phyloP scores from a whole-genome alignment of 2,797 vertebrate genomes.

The Myiotriccus ornatus region DNA sequence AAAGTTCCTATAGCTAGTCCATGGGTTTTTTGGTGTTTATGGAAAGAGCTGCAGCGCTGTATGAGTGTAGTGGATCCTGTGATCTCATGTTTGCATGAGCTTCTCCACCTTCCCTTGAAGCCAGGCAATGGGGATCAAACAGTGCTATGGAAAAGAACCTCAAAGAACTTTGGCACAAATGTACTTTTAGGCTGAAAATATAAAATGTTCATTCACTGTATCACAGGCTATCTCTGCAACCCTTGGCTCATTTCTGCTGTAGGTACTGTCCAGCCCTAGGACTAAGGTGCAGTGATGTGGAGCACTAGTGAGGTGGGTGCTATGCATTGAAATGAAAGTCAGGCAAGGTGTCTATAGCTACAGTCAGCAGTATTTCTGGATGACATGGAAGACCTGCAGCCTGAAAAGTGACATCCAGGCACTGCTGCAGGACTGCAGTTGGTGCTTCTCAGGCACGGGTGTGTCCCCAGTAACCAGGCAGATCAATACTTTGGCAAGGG shows the following conservation, averaged over 20 bases:
- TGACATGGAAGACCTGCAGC: background rate
- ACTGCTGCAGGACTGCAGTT: background rate
- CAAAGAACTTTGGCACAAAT: background rate
- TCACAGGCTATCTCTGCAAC: background rate
- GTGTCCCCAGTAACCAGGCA: background rate
- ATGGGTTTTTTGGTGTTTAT: rapidly evolving
- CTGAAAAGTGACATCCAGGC: background rate
- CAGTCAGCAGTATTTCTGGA: background rate
- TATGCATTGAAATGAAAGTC: background rate
- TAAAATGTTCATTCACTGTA: background rate
- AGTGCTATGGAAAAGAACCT: background rate
- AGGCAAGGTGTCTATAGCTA: background rate
- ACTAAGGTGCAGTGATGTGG: background rate
- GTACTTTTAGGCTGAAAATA: background rate
- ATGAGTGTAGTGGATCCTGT: background rate
- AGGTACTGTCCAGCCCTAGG: background rate
- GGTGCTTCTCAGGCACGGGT: background rate
- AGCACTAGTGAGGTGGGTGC: background rate
- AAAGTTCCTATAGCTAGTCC: background rate
- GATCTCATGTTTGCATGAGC: background rate
- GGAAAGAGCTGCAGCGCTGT: background rate
- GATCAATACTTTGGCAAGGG: background rate
- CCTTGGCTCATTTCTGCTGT: background rate
- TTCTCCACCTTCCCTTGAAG: background rate
- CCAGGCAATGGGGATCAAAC: background rate